Evolutionary conservation across 2,113 vertebrate genomes (phyloP).

Genomic region (Ochotona curzoniae): DNA sequence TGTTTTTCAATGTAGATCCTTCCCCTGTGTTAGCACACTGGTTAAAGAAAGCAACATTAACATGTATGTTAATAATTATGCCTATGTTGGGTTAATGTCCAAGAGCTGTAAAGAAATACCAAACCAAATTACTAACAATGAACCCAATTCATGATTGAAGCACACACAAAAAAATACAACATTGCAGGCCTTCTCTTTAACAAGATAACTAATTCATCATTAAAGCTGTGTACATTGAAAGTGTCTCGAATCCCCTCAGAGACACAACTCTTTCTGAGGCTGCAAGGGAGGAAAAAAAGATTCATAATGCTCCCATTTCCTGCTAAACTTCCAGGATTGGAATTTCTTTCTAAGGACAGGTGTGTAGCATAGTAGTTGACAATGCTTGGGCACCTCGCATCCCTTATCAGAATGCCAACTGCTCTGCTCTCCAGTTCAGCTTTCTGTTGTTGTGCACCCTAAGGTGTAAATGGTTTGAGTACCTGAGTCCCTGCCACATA

Average conservation of each 20-base stretch:
- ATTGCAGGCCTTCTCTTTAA: conserved; percentile 2
- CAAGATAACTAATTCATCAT: neutral
- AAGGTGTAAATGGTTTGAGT: too few species aligned
- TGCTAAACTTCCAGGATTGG: neutral
- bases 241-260: neutral
- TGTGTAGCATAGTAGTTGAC: too few species aligned
- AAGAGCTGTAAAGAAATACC: neutral
- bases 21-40: neutral
- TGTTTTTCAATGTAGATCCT: neutral
- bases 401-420: too few species aligned
- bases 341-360: neutral
- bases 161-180: neutral
- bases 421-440: too few species aligned
- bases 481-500: too few species aligned
- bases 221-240: neutral
- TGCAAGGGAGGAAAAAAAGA: neutral
- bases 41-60: neutral
- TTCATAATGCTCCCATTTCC: neutral
- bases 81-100: neutral
- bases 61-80: neutral
- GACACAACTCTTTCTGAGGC: neutral
- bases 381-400: too few species aligned
- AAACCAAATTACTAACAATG: neutral
- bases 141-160: neutral
- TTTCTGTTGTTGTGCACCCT: too few species aligned